Percentiles rank a stretch among this genome's conserved stretches.
Evolutionary conservation across 2,888 invertebrate species (phyloP).

Genomic region (Euplexia lucipara): DNA sequence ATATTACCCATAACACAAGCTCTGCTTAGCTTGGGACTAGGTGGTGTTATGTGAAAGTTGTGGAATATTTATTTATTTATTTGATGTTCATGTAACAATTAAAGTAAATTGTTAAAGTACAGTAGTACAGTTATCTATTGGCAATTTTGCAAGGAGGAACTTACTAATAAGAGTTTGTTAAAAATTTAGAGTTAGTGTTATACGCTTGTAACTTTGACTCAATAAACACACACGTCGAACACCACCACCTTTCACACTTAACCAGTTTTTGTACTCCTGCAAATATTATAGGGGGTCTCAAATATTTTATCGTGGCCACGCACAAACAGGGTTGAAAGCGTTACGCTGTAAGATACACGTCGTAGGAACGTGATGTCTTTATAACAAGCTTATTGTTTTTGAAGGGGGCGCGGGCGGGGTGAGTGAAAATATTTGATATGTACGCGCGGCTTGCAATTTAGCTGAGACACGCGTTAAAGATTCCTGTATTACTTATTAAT

Average conservation of each 20-base stretch:
- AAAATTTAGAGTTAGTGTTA: no score
- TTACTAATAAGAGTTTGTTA: no score
- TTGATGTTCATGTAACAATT: no score
- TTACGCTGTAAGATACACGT: constrained; percentile 71
- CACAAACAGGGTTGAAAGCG: constrained; percentile 65
- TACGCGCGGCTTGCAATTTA: constrained; percentile 52
- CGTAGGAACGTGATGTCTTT: constrained; percentile 69
- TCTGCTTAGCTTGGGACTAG: no score
- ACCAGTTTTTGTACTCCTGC: constrained; percentile 43
- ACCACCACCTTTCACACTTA: constrained; percentile 1
- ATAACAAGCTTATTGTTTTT: constrained; percentile 76
- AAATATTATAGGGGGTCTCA: constrained; percentile 57
- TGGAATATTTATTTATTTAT: no score
- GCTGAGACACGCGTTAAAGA: constrained; percentile 34
- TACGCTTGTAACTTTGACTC: not conserved
- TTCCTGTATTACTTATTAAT: constrained; percentile 35
- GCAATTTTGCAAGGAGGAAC: no score
- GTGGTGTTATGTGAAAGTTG: no score
- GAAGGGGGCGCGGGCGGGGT: constrained; percentile 36
- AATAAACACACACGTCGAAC: not conserved
- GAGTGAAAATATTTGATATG: constrained; percentile 69
- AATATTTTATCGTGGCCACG: constrained; percentile 61
- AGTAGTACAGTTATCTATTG: no score
- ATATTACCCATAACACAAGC: no score
- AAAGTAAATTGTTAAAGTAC: no score